Conservation (phyloP, 1,140 invertebrate genomes). For the Mizuhopecten yessoensis region DNA sequence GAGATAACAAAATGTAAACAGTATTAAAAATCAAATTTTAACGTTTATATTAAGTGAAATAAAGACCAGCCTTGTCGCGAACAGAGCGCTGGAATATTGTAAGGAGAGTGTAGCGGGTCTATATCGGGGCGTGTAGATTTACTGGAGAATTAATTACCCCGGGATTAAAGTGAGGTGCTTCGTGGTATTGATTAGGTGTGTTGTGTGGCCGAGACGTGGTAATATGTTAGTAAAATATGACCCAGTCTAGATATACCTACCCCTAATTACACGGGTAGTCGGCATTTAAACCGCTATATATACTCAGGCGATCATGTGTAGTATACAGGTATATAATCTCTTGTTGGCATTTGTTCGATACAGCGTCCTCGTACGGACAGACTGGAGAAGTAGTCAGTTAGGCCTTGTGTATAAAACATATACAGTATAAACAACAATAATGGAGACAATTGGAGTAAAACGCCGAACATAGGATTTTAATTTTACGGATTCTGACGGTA, state of each 20-base stretch:
- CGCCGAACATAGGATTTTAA: too few species aligned
- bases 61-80: neutral
- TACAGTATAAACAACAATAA: too few species aligned
- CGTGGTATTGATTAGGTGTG: neutral
- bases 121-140: neutral
- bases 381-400: too few species aligned
- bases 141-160: neutral
- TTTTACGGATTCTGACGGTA: too few species aligned
- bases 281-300: neutral
- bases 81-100: neutral
- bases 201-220: neutral
- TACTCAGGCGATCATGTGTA: neutral
- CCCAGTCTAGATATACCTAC: neutral
- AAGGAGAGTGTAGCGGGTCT: neutral
- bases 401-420: too few species aligned
- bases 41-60: neutral
- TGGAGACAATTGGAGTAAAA: too few species aligned
- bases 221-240: constrained; percentile 18
- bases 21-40: too few species aligned
- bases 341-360: neutral
- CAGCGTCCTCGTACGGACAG: too few species aligned
- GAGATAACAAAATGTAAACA: too few species aligned
- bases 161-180: neutral
- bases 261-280: neutral
- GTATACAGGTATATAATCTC: neutral